phyloP scores from a whole-genome alignment of 2,888 invertebrate species.

The Catocala sponsa region DNA sequence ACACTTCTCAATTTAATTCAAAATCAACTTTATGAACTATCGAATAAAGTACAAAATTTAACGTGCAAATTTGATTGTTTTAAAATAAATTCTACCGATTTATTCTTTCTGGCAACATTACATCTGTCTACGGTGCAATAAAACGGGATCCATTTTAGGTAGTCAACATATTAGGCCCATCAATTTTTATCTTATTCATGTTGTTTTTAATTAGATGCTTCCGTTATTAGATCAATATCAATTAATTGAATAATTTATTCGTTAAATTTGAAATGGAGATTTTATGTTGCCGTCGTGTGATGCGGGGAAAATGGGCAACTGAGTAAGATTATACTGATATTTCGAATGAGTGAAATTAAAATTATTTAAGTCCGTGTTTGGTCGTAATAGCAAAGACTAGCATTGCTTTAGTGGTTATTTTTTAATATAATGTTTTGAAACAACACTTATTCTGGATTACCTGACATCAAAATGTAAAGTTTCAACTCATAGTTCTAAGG shows the following conservation, averaged over 20 bases:
- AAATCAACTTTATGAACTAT: background rate
- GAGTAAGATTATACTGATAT: too few species aligned
- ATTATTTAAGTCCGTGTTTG: too few species aligned
- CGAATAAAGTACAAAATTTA: slow-evolving; percentile 12
- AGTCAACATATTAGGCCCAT: slow-evolving; percentile 31
- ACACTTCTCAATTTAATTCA: slow-evolving; percentile 7
- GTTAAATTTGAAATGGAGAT: slow-evolving; percentile 27
- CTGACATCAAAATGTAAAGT: too few species aligned
- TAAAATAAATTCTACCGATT: slow-evolving; percentile 41
- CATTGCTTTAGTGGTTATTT: too few species aligned
- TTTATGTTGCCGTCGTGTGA: slow-evolving; percentile 24
- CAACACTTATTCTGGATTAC: too few species aligned
- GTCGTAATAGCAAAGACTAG: too few species aligned
- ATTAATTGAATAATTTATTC: slow-evolving; percentile 44
- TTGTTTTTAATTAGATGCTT: slow-evolving; percentile 33
- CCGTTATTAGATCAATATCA: slow-evolving; percentile 43
- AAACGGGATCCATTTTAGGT: slow-evolving; percentile 45
- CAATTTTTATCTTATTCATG: slow-evolving; percentile 33
- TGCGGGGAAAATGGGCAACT: too few species aligned
- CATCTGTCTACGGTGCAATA: slow-evolving; percentile 45
- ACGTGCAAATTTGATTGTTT: background rate
- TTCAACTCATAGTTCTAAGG: too few species aligned
- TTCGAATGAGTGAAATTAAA: too few species aligned
- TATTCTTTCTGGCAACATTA: slow-evolving; percentile 48
- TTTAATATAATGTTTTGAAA: too few species aligned